Base-by-base conservation (phyloP, 2,888 invertebrate species). In the Cephonodes hylas region DNA sequence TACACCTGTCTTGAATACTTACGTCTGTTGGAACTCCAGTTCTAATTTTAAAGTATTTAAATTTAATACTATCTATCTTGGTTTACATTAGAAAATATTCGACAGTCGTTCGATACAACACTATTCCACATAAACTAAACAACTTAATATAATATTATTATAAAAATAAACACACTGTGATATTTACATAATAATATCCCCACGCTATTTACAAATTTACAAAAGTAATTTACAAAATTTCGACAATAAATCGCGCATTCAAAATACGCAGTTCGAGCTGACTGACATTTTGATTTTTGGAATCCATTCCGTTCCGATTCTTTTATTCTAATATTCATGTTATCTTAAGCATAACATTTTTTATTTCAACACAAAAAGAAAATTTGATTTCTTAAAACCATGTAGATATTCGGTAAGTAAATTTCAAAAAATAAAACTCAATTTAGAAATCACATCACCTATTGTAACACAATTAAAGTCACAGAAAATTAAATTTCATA, bases 201-300 rank as follows among this genome's bases (percentile, higher is more conserved):
- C 64, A 64, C 63, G 60, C 66, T 72, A 76, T 79, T 70, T 74
- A 76, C 75, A 80, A 71, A 71, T 76, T 76, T 75, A 76, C 66
- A 75, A 62, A 64, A 60, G 45, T 65, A 76, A 70, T 76, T 71
- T 67, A 76, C 64, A 72, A 64, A 67, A 75, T 72, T 65, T 65
- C 64, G 58, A 59, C 67, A 62, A 74, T 77, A 79, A 75, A 80
- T 71, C 72, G 79, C 75, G 71, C 69, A 76, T 67, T 68, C 70
- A 80, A 83, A 85, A 86, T 89, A 87, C 89, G 88, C 87, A 88
- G 79, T 88, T 73, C 72, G 68, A 65, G 71, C 76, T 69, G 25
- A 60, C 48, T 60, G 60, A 60, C 60, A 60, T 60, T 60, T 53
- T 60, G 27, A 6, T 59, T 44, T 15, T 6, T n/a, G 4, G 38